phyloP scores from a whole-genome alignment of 2,888 invertebrate genomes.

The Phlogophora meticulosa region DNA sequence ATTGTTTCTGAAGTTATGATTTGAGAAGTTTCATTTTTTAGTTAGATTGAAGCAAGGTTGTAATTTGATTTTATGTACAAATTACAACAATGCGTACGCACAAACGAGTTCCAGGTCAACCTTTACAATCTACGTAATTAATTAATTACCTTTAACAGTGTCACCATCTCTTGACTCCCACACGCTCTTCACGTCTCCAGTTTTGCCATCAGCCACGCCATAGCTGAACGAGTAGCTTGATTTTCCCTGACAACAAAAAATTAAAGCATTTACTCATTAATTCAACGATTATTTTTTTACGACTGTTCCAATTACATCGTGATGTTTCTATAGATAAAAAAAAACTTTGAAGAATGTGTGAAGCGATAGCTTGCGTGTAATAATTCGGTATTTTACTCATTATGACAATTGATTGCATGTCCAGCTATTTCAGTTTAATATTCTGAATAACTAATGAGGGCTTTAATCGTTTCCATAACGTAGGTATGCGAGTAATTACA shows the following conservation, averaged over 20 bases:
- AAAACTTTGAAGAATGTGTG: conserved; percentile 77
- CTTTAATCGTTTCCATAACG: conserved; percentile 84
- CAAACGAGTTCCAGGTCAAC: too few relatives aligned
- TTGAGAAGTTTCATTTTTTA: too few relatives aligned
- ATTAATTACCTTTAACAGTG: conserved; percentile 88
- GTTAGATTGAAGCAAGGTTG: too few relatives aligned
- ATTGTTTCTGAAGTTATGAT: too few relatives aligned
- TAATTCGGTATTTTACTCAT: conserved; percentile 84
- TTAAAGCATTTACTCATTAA: conserved; percentile 62
- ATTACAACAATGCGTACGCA: too few relatives aligned
- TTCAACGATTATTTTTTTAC: conserved; percentile 69
- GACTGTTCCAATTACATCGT: conserved; percentile 72
- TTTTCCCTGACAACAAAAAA: conserved; percentile 85
- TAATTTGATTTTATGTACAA: too few relatives aligned
- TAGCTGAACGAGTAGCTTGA: conserved; percentile 92
- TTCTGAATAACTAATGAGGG: conserved; percentile 84
- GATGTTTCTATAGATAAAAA: conserved; percentile 67
- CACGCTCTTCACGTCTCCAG: conserved; percentile 92
- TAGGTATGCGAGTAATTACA: conserved; percentile 79
- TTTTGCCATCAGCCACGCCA: conserved; percentile 91
- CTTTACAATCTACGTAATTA: not conserved
- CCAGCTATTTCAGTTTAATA: conserved; percentile 80
- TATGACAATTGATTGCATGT: conserved; percentile 85
- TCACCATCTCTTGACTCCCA: conserved; percentile 92
- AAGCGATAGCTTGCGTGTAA: conserved; percentile 84